These are phyloP conservation scores for Ramazzottius varieornatus DNA, from an alignment of 2,888 invertebrate genomes.

Conservation along the genomic window DNA sequence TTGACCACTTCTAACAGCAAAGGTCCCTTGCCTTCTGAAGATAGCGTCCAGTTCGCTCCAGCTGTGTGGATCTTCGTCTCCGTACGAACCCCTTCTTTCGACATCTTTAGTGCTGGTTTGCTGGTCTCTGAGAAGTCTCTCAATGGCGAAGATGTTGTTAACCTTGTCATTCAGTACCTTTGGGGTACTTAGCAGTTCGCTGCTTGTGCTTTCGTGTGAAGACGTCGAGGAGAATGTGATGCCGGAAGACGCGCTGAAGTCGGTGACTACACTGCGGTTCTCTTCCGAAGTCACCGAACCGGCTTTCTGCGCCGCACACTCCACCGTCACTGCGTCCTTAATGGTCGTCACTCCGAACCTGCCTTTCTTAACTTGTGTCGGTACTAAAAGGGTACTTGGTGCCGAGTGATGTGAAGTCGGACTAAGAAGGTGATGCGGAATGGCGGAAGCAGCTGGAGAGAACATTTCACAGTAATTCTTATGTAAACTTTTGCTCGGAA, in stretches of 20 bases:
- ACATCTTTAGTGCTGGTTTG: not conserved
- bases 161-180: not conserved
- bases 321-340: conserved; percentile 7
- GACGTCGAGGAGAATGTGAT: not conserved
- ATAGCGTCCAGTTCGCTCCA: not conserved
- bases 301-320: not conserved
- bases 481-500: too few species aligned
- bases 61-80: not conserved
- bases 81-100: not conserved
- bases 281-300: not conserved
- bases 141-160: not conserved
- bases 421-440: too few species aligned
- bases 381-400: too few species aligned
- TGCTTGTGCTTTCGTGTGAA: not conserved
- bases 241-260: not conserved
- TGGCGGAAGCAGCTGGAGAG: too few species aligned
- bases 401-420: too few species aligned
- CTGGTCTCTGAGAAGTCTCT: not conserved
- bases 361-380: conserved; percentile 9
- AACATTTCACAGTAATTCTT: too few species aligned
- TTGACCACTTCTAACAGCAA: too few species aligned
- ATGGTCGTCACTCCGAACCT: conserved; percentile 9
- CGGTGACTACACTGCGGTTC: not conserved
- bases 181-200: not conserved
- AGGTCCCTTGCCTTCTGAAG: not conserved